Percentiles rank a stretch among this genome's conserved stretches.
These are phyloP conservation scores for Cyrtorhinus lividipennis DNA, from an alignment of 1,140 invertebrate genomes.

Conservation along the genomic window DNA sequence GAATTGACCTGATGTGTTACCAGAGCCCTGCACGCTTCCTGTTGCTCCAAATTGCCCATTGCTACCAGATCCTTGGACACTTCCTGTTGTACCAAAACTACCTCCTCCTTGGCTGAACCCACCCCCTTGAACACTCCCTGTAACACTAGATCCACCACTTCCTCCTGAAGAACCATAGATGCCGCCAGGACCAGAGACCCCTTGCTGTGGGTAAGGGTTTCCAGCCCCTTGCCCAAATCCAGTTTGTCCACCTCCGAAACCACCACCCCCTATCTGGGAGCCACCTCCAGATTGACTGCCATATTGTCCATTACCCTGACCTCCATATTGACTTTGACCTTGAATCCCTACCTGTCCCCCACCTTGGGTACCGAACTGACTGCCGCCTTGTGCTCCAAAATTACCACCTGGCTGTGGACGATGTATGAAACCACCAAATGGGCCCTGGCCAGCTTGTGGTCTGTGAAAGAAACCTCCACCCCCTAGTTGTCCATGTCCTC, in stretches of 20 bases:
- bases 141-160: background rate
- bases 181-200: background rate
- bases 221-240: background rate
- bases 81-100: background rate
- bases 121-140: background rate
- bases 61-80: background rate
- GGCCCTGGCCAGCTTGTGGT: background rate
- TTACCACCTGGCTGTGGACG: background rate
- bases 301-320: background rate
- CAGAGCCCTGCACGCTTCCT: conserved; percentile 1
- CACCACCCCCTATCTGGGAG: background rate
- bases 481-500: background rate
- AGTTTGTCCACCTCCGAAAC: background rate
- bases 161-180: background rate
- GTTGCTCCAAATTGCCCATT: background rate
- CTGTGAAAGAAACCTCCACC: background rate
- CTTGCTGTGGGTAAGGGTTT: background rate
- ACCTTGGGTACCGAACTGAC: background rate
- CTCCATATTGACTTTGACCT: background rate
- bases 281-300: background rate
- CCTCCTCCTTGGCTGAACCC: background rate
- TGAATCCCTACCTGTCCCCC: background rate
- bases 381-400: conserved; percentile 9
- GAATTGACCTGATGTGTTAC: conserved; percentile 1
- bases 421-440: background rate